phyloP scores from a whole-genome alignment of 2,888 invertebrate genomes.

The Liposcelis brunnea region DNA sequence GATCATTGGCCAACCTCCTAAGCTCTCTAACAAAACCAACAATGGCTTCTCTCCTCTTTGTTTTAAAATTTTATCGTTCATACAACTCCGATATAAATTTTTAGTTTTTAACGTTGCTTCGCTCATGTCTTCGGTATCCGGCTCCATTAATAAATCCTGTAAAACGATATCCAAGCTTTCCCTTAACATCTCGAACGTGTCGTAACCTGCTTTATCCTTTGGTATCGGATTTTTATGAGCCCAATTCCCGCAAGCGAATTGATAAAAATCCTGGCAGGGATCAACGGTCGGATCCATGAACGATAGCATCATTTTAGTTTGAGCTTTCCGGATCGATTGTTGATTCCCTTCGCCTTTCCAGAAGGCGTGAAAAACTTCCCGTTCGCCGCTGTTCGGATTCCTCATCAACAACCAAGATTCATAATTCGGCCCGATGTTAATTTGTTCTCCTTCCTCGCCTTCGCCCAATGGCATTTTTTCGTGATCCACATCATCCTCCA shows the following conservation, averaged over 20 bases:
- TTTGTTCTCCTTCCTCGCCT: neutral
- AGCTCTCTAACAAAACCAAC: conserved; percentile 41
- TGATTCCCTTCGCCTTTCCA: conserved; percentile 40
- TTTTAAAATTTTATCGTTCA: conserved; percentile 56
- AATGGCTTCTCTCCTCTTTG: conserved; percentile 55
- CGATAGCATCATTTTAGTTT: conserved; percentile 45
- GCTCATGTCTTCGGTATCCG: conserved; percentile 24
- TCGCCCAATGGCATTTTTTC: neutral
- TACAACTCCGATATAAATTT: conserved; percentile 69
- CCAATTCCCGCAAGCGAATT: conserved; percentile 79
- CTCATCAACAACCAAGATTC: neutral
- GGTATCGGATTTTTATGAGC: conserved; percentile 69
- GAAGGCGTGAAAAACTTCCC: conserved; percentile 27
- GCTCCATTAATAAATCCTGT: conserved; percentile 45
- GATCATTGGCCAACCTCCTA: conserved; percentile 84
- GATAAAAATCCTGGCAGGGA: conserved; percentile 71
- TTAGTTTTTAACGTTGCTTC: conserved; percentile 67
- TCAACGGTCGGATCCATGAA: conserved; percentile 56
- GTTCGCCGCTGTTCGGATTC: neutral
- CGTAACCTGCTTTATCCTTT: conserved; percentile 71
- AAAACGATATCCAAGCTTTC: conserved; percentile 59
- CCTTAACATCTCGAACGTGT: conserved; percentile 76
- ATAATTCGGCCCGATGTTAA: neutral
- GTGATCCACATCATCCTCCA: conserved; percentile 3
- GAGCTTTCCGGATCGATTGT: conserved; percentile 38